Base-by-base conservation (phyloP, 2,113 vertebrate species). In the Nibea coibor region DNA sequence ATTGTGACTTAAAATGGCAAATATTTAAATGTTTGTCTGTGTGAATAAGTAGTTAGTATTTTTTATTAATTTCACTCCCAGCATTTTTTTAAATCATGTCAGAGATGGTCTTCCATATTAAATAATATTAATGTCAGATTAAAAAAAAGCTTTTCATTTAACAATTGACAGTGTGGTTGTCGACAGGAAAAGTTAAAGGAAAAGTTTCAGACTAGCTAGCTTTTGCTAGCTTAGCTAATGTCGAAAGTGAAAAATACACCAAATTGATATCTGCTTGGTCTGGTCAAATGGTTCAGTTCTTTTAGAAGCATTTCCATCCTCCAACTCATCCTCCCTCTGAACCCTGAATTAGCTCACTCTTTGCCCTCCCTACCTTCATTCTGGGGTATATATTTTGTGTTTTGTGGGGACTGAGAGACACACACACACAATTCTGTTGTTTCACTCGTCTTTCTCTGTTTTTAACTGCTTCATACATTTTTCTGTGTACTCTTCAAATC, bases 401-500 rank as follows among this genome's bases (percentile, higher is more conserved):
- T 73, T 48, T 28, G 35, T 78, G 28, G 16, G 42, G 15, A 63
- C 71, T 45, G 70, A 31, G 19, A 31, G 47, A 26, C 67, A 35
- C 72, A 22, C 24, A 26, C 70, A 19, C 4, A 5, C 66, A 47
- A 17, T 47, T 17, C n/a, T 39, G 19, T 17, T 56, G 31, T 68
- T 61, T 70, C 28, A 56, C 28, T 62, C 24, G 2, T 62, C 39
- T 57, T 54, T 58, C 56, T 64, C 24, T 76, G 28, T 53, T 63
- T n/a, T 75, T 24, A 64, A 51, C 58, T 42, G 42, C 59, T 61
- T 80, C 50, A 59, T 3, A 12, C 9, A 10, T 72, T 39, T 72
- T 48, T 80, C 24, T 76, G 31, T 82, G 35, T 28, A 19, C 58
- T 47, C 26, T 75, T 47, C 22, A 43, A 53, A 80, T 75, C 50